Percentiles rank a stretch among this genome's conserved stretches.
Evolutionary conservation across 30 jellyfish, hydroid and myxozoan genomes (phyloP).

Genomic region (Nemopilema nomurai): DNA sequence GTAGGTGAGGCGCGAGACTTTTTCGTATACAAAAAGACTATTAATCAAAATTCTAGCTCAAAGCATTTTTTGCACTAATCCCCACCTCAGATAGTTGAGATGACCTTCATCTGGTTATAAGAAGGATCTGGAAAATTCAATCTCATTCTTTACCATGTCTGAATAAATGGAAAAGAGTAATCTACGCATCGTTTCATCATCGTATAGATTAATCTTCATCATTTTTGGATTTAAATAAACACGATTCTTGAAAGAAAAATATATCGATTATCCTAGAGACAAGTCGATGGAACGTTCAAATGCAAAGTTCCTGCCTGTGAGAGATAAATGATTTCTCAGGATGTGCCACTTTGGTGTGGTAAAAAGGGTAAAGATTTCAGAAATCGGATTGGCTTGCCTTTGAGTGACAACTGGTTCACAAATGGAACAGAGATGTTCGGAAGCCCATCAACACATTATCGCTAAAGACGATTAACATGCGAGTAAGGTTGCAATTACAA

Average conservation of each 20-base stretch:
- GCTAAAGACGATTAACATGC: not conserved
- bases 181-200: too few relatives aligned
- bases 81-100: too few relatives aligned
- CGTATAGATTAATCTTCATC: too few relatives aligned
- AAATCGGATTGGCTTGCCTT: not conserved
- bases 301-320: slow-evolving; percentile 90
- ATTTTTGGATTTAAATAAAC: too few relatives aligned
- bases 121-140: too few relatives aligned
- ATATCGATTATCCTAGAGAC: slow-evolving; percentile 39
- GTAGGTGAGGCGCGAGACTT: too few relatives aligned
- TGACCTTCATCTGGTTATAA: too few relatives aligned
- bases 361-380: not conserved
- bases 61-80: not conserved
- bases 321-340: not conserved
- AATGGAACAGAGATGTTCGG: not conserved
- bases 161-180: too few relatives aligned
- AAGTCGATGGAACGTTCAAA: slow-evolving; percentile 79
- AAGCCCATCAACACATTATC: not conserved
- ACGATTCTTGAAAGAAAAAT: not conserved
- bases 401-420: not conserved
- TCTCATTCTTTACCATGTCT: too few relatives aligned
- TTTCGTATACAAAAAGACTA: too few relatives aligned
- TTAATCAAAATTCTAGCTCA: too few relatives aligned
- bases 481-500: not conserved
- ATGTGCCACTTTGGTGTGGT: not conserved